A percentile compares a stretch with the other conserved stretches of the same genome.
phyloP scores from a whole-genome alignment of 2,113 vertebrate species.

The Dolichallabes microphthalmus region DNA sequence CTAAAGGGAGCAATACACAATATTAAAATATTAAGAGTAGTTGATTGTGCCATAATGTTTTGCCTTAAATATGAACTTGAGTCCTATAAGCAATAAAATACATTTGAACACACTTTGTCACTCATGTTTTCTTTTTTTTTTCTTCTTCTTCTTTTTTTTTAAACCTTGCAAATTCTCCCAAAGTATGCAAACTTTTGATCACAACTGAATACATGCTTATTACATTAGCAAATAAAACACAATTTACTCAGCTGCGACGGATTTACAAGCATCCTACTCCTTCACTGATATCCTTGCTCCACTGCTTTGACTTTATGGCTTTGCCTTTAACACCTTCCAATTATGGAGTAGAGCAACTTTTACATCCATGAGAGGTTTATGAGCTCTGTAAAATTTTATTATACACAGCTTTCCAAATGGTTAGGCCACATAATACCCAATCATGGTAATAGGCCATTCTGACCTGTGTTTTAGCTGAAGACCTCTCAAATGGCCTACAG shows the following conservation, averaged over 20 bases:
- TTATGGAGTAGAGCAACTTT: slow-evolving; percentile 64
- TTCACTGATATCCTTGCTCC: slow-evolving; percentile 56
- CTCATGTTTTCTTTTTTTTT: too few species aligned
- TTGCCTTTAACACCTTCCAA: slow-evolving; percentile 67
- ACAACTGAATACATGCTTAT: neutral
- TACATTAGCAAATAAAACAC: neutral
- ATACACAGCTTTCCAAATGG: slow-evolving; percentile 65
- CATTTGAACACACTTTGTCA: too few species aligned
- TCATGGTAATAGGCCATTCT: slow-evolving; percentile 67
- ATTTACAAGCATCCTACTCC: slow-evolving; percentile 35
- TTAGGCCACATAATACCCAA: slow-evolving; percentile 71
- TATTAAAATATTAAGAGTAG: too few species aligned
- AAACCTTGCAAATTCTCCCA: too few species aligned
- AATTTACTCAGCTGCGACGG: slow-evolving; percentile 11
- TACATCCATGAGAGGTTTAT: slow-evolving; percentile 70
- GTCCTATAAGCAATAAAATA: too few species aligned
- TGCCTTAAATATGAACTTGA: too few species aligned
- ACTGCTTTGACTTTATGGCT: slow-evolving; percentile 58
- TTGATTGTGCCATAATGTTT: too few species aligned
- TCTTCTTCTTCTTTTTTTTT: too few species aligned
- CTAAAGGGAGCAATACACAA: too few species aligned
- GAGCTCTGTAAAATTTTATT: slow-evolving; percentile 73
- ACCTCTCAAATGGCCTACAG: slow-evolving; percentile 60
- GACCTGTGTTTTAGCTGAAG: slow-evolving; percentile 68
- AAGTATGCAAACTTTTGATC: too few species aligned